Evolutionary conservation across 2,888 invertebrate species (phyloP).

Genomic region (Bibio marci): DNA sequence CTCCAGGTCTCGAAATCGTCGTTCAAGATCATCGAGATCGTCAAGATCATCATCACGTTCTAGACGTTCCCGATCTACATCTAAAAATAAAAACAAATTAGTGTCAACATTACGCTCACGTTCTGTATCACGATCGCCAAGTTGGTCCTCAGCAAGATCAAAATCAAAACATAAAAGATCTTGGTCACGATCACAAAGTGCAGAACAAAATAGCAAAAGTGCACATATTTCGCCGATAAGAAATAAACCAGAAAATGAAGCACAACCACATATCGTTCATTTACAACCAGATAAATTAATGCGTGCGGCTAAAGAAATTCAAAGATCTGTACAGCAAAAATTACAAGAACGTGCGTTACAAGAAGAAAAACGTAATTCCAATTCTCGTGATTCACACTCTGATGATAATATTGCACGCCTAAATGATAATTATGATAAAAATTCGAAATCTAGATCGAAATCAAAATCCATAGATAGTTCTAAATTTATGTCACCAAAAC

Average conservation of each 20-base stretch:
- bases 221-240: conserved; percentile 16
- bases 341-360: conserved; percentile 21
- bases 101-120: conserved; percentile 8
- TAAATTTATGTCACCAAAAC: conserved; percentile 12
- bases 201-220: conserved; percentile 8
- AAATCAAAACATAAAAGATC: conserved; percentile 16
- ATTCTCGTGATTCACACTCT: no score
- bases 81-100: no score
- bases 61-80: conserved; percentile 2
- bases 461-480: conserved; percentile 11
- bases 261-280: conserved; percentile 9
- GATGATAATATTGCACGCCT: no score
- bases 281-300: conserved; percentile 22
- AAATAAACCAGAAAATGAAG: conserved; percentile 15
- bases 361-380: conserved; percentile 11
- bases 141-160: not conserved
- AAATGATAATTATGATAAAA: no score
- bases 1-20: no score
- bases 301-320: conserved; percentile 22
- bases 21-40: no score
- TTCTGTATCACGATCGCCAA: conserved; percentile 18
- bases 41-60: no score
- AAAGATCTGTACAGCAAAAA: conserved; percentile 21
- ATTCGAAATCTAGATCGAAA: not conserved
- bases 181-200: conserved; percentile 8